phyloP scores from a whole-genome alignment of 92 coral and sea anemone species.

The Epizoanthus illoricatus region DNA sequence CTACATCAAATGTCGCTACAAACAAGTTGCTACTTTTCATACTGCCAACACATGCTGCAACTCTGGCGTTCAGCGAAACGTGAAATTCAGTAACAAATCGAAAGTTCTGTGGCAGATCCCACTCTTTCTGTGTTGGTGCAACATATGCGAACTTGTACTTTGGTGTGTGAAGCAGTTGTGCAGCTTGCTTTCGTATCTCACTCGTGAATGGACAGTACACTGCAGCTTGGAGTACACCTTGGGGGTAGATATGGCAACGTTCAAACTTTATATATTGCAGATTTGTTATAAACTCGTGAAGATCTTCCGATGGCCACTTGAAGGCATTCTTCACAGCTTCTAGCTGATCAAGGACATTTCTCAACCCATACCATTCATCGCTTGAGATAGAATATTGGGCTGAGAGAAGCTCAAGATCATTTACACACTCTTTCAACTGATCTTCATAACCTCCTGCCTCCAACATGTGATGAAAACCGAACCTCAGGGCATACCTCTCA shows the following conservation, averaged over 20 bases:
- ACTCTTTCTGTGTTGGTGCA: conserved; percentile 1
- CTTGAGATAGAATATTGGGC: background rate
- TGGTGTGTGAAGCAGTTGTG: conserved; percentile 1
- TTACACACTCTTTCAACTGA: background rate
- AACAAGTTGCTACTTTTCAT: background rate
- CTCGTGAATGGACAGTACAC: conserved; percentile 5
- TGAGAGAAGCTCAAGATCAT: conserved; percentile 22
- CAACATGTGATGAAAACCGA: conserved; percentile 31
- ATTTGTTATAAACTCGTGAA: background rate
- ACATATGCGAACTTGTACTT: conserved; percentile 28
- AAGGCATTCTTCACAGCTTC: background rate
- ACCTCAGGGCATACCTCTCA: conserved; percentile 19
- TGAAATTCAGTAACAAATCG: background rate
- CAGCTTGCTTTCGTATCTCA: conserved; percentile 8
- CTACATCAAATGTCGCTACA: conserved; percentile 22
- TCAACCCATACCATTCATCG: conserved; percentile 17
- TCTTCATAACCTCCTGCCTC: conserved; percentile 11
- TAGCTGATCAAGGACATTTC: conserved; percentile 23
- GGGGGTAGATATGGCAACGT: conserved; percentile 14
- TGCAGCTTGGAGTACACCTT: conserved; percentile 34
- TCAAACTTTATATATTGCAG: background rate
- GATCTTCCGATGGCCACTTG: background rate
- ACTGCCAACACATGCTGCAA: conserved; percentile 33
- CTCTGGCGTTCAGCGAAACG: conserved; percentile 8
- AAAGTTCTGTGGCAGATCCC: conserved; percentile 17